Conservation (phyloP, 64 coral and sea anemone species). For the Anthopleura sola region DNA sequence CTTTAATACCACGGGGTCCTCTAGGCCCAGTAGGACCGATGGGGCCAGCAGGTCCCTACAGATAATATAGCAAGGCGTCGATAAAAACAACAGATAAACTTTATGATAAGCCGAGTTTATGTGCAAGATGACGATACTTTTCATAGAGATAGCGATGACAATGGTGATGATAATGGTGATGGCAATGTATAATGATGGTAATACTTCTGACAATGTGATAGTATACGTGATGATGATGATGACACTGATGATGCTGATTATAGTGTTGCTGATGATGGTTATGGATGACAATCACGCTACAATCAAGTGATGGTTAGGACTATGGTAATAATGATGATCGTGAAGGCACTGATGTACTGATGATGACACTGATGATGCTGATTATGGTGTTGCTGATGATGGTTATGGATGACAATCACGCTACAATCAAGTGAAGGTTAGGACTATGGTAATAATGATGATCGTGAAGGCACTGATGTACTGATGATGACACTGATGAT, state of each 20-base stretch:
- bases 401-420: neutral
- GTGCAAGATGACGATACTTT: too few relatives aligned
- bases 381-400: too few relatives aligned
- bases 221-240: neutral
- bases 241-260: neutral
- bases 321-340: neutral
- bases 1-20: constrained; percentile 41
- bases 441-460: neutral
- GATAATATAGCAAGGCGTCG: neutral
- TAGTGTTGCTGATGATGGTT: too few relatives aligned
- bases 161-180: neutral
- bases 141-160: neutral
- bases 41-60: constrained; percentile 19
- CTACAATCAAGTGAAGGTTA: neutral
- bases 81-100: too few relatives aligned
- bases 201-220: neutral
- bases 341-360: too few relatives aligned
- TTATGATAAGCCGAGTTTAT: too few relatives aligned
- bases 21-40: constrained; percentile 19
- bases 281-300: too few relatives aligned
- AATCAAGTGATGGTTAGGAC: neutral
- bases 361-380: too few relatives aligned
- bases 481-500: too few relatives aligned
- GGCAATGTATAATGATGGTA: neutral
- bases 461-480: too few relatives aligned